Conservation (phyloP, 2,888 invertebrate genomes). For the Acronicta leporina region DNA sequence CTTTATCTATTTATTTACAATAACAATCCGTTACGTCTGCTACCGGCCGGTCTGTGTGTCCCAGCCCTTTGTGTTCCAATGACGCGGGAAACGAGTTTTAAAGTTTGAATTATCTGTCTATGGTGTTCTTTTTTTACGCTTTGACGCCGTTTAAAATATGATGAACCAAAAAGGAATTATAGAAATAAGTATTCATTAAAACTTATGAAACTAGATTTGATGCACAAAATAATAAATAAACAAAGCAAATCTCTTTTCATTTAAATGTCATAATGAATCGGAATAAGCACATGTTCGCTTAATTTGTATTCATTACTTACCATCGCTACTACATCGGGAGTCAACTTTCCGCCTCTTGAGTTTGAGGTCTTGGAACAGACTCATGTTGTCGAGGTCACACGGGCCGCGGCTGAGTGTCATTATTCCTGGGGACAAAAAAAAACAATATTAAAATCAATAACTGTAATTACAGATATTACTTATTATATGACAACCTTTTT, state of each 20-base stretch:
- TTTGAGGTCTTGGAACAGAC: constrained; percentile 99
- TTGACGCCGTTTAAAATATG: not conserved
- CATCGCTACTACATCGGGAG: constrained; percentile 98
- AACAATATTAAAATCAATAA: constrained; percentile 12
- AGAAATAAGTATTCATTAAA: not conserved
- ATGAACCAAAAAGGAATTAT: not conserved
- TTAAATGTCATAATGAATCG: constrained; percentile 30
- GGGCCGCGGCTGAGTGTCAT: constrained; percentile 99
- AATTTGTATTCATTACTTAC: constrained; percentile 86
- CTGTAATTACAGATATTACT: not conserved
- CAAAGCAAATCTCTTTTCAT: constrained; percentile 5
- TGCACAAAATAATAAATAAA: too few species aligned
- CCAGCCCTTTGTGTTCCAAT: constrained; percentile 28
- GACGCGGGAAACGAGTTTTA: constrained; percentile 8
- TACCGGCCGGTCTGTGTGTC: constrained; percentile 12
- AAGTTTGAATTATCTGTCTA: constrained; percentile 18
- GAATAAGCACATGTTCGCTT: constrained; percentile 6
- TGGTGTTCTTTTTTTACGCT: constrained; percentile 52
- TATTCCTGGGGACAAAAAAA: constrained; percentile 92
- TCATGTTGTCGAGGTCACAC: constrained; percentile 99
- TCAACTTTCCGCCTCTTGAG: constrained; percentile 99
- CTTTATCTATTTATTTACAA: constrained; percentile 47
- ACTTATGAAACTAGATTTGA: constrained; percentile 9
- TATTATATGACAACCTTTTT: constrained; percentile 2
- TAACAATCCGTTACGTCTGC: constrained; percentile 29